Evolutionary conservation across 2,888 invertebrate species (phyloP).

Genomic region (Tortrix viridana): DNA sequence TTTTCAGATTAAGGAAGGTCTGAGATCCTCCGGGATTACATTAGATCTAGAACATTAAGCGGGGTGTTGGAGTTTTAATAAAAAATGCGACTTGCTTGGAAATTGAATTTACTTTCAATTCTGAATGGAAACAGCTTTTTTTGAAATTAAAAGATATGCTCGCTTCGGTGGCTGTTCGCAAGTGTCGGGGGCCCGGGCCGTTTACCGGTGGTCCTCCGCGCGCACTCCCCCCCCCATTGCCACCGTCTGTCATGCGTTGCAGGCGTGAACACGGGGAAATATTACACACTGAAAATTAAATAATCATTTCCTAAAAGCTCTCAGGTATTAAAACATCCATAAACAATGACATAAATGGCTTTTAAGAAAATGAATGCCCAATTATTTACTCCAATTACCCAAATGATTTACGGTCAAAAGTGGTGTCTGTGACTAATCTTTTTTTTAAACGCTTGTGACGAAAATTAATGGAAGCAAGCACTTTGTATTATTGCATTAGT

Average conservation of each 20-base stretch:
- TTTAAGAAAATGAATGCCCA: slow-evolving; percentile 28
- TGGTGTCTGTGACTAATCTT: slow-evolving; percentile 9
- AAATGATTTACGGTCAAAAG: slow-evolving; percentile 17
- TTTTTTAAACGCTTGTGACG: slow-evolving; percentile 5
- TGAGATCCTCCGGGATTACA: background rate
- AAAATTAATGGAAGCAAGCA: slow-evolving; percentile 11
- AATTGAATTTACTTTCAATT: no score
- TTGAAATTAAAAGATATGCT: no score
- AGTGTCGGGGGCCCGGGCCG: no score
- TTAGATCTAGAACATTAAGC: background rate
- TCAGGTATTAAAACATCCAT: slow-evolving; percentile 19
- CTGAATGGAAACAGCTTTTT: no score
- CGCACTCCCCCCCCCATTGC: no score
- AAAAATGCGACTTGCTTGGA: no score
- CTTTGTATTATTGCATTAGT: slow-evolving; percentile 14
- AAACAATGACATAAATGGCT: slow-evolving; percentile 24
- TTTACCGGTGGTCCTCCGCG: no score
- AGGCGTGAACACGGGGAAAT: no score
- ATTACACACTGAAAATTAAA: background rate
- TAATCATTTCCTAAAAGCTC: background rate
- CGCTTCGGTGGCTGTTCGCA: no score
- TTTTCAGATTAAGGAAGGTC: background rate
- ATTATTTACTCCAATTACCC: slow-evolving; percentile 28
- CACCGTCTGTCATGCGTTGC: no score
- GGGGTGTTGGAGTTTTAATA: no score